A percentile compares a stretch with the other conserved stretches of the same genome.
Evolutionary conservation across 2,113 vertebrate species (phyloP).

Genomic region (Pseudorectes ferrugineus): DNA sequence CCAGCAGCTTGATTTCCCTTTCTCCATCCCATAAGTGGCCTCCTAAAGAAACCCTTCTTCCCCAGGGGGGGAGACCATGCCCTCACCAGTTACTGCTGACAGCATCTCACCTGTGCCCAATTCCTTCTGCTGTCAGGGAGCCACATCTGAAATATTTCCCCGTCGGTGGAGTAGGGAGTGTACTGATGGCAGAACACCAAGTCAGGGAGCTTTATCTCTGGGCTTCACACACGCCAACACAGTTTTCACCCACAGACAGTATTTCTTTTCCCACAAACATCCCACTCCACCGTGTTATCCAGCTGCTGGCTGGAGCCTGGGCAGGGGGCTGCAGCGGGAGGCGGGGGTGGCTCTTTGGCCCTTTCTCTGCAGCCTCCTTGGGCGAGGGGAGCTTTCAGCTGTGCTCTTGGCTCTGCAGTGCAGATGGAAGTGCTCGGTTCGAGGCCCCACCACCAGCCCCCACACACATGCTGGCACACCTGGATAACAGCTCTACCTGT

Average conservation of each 20-base stretch:
- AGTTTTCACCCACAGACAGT: neutral
- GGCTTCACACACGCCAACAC: neutral
- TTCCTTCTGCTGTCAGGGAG: neutral
- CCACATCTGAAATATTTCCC: neutral
- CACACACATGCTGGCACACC: slow-evolving; percentile 86
- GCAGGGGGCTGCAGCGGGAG: neutral
- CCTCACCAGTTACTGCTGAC: neutral
- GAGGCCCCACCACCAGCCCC: slow-evolving; percentile 62
- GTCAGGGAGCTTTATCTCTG: slow-evolving; percentile 7
- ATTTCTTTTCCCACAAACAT: neutral
- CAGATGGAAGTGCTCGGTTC: slow-evolving; percentile 54
- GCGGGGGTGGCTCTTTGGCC: neutral
- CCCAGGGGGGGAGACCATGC: neutral
- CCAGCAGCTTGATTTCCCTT: neutral
- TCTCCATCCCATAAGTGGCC: neutral
- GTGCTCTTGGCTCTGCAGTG: neutral
- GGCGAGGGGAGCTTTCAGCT: neutral
- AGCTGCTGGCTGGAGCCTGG: neutral
- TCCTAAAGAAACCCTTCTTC: neutral
- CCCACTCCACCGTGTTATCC: neutral
- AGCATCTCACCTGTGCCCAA: neutral
- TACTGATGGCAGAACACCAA: slow-evolving; percentile 39
- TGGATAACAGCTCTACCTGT: slow-evolving; percentile 91
- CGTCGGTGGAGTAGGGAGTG: neutral
- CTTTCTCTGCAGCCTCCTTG: neutral